Evolutionary conservation across 1,140 invertebrate species (phyloP).

Genomic region (Drosophila gunungcola): DNA sequence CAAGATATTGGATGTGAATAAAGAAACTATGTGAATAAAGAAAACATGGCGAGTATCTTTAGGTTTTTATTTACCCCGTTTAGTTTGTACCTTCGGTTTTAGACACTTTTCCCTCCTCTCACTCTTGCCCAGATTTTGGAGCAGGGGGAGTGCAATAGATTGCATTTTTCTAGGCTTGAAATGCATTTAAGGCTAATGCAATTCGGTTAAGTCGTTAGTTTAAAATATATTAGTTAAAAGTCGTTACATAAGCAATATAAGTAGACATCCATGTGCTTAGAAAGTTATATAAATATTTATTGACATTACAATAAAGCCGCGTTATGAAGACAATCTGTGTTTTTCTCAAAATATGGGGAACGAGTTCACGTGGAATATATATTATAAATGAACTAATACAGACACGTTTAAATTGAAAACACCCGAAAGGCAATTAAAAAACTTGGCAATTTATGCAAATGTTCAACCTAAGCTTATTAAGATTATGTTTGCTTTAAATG

Average conservation of each 20-base stretch:
- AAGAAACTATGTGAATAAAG: constrained; percentile 19
- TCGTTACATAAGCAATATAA: constrained; percentile 81
- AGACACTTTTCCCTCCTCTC: constrained; percentile 24
- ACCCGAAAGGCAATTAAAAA: no score
- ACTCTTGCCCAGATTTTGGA: constrained; percentile 17
- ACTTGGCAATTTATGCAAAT: no score
- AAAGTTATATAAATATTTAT: constrained; percentile 80
- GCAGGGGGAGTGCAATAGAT: constrained; percentile 51
- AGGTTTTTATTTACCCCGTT: constrained; percentile 16
- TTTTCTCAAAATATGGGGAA: constrained; percentile 1
- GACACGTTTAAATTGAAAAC: background rate
- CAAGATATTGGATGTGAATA: constrained; percentile 20
- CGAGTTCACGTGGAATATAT: background rate
- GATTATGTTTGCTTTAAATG: background rate
- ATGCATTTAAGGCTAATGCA: constrained; percentile 48
- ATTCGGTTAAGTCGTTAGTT: constrained; percentile 68
- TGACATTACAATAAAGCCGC: constrained; percentile 75
- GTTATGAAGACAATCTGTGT: constrained; percentile 60
- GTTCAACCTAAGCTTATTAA: no score
- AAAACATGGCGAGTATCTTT: constrained; percentile 24
- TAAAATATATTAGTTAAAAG: constrained; percentile 73
- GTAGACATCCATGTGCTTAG: constrained; percentile 81
- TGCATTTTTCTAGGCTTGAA: constrained; percentile 45
- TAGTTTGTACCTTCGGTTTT: constrained; percentile 35
- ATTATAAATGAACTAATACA: no score